Evolutionary conservation across 1,140 invertebrate genomes (phyloP), one percentile per base, ranked within the genome.

Genomic region (Drosophila malerkotliana): DNA sequence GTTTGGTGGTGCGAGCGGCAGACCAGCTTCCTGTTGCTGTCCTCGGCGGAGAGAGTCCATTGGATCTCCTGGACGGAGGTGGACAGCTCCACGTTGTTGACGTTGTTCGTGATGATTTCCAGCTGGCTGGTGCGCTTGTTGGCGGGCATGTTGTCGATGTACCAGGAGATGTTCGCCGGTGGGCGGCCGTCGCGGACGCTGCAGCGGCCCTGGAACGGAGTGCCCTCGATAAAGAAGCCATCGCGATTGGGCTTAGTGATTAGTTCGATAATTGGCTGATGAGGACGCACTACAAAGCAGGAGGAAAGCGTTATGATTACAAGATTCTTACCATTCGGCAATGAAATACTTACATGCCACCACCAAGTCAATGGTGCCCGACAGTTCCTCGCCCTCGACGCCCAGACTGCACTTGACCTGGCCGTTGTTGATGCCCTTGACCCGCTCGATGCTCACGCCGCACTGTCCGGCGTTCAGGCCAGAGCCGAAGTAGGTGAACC

Each of bases 111-210:
- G 5, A 93, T 91, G 24, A 94, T 85, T 1, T 92, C 92, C 0
- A 93, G 92, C 68, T 92, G 90, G 64, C 92, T 93, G 1, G 94
- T 91, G 1, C 94, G 94, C 12, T 93, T 93, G 2, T 93, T 91
- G 9, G 96, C 91, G 5, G 92, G 93, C 58, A 94, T 93, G 39
- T 95, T 93, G 78, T 95, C 95, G 94, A 91, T 59, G 52, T 69
- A 95, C 93, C 96, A 95, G 1, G 93, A 93, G 49, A 97, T 94
- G 60, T 95, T 96, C 0, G 96, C 95, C 2, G 94, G 93, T 10
- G 96, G 96, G 87, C 95, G 93, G 28, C 95, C 95, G 49, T 94
- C 93, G 59, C 93, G 92, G 0, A 95, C 94, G n/a, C 92, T 92
- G 91, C 96, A 97, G 59, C 93, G 93, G 1, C 95, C 94, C 76